Percentiles rank a stretch among this genome's conserved stretches.
These are phyloP conservation scores for Hephaestus fuliginosus DNA, from an alignment of 2,797 vertebrate species.

Conservation along the genomic window DNA sequence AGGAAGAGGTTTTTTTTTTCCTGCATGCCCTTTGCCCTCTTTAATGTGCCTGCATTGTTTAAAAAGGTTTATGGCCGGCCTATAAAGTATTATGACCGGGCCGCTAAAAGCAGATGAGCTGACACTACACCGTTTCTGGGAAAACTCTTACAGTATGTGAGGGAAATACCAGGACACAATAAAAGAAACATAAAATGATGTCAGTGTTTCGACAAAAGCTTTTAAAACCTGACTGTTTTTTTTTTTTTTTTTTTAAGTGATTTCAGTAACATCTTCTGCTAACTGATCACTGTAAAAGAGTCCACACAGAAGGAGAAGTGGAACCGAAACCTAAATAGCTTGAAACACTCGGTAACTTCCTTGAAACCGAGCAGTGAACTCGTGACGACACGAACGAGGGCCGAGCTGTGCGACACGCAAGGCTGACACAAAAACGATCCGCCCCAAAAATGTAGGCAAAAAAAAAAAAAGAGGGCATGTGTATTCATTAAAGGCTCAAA, in stretches of 20 bases:
- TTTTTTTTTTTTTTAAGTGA: background rate
- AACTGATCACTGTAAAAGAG: background rate
- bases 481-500: conserved; percentile 32
- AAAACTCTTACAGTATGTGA: background rate
- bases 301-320: background rate
- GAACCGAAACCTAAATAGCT: background rate
- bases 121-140: conserved; percentile 35
- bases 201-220: background rate
- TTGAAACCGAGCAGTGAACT: background rate
- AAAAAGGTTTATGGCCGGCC: conserved; percentile 51
- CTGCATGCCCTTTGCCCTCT: conserved; percentile 20
- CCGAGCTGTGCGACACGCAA: background rate
- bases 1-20: background rate
- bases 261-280: background rate
- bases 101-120: conserved; percentile 50
- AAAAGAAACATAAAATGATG: conserved; percentile 9
- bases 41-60: conserved; percentile 42
- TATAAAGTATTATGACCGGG: conserved; percentile 48
- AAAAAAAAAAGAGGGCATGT: background rate
- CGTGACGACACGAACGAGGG: conserved; percentile 6
- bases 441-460: background rate
- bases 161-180: conserved; percentile 9
- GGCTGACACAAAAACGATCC: background rate
- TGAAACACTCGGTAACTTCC: no score
- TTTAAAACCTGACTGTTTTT: background rate